Percentiles rank a stretch among this genome's conserved stretches.
Evolutionary conservation across 1,140 invertebrate species (phyloP).

Genomic region (Drosophila orosa): DNA sequence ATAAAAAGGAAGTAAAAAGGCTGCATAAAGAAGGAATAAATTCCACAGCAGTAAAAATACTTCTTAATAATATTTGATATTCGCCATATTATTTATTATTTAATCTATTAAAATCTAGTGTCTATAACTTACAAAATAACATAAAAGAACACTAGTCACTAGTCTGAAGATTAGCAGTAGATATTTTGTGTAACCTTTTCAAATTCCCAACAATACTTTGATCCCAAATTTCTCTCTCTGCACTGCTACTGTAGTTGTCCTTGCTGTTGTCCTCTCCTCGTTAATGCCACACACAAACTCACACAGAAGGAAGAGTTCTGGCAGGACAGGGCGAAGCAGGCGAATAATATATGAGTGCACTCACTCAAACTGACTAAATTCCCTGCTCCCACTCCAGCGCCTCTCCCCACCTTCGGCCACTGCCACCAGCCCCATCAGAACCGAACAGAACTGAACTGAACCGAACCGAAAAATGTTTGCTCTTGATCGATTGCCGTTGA

Average conservation of each 20-base stretch:
- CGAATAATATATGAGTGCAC: constrained; percentile 75
- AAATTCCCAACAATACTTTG: not conserved
- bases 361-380: constrained; percentile 82
- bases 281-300: constrained; percentile 50
- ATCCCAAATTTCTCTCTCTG: constrained; percentile 26
- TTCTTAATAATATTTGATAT: not conserved
- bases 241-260: constrained; percentile 39
- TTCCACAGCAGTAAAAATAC: not conserved
- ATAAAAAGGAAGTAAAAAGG: not conserved
- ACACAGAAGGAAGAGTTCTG: constrained; percentile 14
- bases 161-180: not conserved
- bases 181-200: not conserved
- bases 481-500: constrained; percentile 82
- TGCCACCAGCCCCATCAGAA: constrained; percentile 13
- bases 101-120: not conserved
- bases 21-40: not conserved
- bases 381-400: constrained; percentile 43
- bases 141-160: too few relatives aligned
- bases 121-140: too few relatives aligned
- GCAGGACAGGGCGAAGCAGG: constrained; percentile 25
- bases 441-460: constrained; percentile 20
- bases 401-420: constrained; percentile 2
- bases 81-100: not conserved
- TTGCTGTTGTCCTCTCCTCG: constrained; percentile 41
- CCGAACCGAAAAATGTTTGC: constrained; percentile 71